Evolutionary conservation across 2,113 vertebrate genomes (phyloP).

Genomic region (Regulus satrapa): DNA sequence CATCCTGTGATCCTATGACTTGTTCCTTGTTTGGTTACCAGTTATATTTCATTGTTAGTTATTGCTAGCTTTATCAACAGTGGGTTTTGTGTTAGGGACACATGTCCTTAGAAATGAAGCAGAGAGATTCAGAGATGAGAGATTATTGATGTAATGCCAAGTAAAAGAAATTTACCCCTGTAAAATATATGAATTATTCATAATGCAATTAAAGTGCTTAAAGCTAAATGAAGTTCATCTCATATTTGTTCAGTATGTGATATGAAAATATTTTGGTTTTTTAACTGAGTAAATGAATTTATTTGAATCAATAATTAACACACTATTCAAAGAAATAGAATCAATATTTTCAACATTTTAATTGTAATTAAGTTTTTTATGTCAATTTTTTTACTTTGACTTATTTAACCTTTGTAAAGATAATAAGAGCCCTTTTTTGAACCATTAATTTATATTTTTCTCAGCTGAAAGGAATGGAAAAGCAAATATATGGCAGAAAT

Average conservation of each 20-base stretch:
- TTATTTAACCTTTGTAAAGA: constrained; percentile 19
- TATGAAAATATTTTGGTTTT: neutral
- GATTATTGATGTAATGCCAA: neutral
- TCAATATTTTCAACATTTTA: neutral
- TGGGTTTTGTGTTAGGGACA: neutral
- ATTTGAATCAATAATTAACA: neutral
- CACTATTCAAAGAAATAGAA: neutral
- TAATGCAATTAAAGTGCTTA: neutral
- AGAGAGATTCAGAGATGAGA: neutral
- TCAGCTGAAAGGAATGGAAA: constrained; percentile 4
- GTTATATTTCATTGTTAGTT: neutral
- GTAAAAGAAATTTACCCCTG: neutral
- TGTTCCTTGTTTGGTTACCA: neutral
- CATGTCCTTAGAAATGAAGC: neutral
- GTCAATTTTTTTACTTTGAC: neutral
- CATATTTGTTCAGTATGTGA: neutral
- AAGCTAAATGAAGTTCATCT: neutral
- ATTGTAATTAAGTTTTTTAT: constrained; percentile 2
- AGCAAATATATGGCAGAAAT: constrained; percentile 40
- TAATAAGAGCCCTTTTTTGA: neutral
- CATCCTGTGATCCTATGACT: neutral
- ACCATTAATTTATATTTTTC: constrained; percentile 16
- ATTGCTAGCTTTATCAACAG: neutral
- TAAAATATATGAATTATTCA: neutral
- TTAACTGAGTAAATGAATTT: neutral